Conservation (phyloP, 2,888 invertebrate genomes). For the Tolmerus cingulatus region DNA sequence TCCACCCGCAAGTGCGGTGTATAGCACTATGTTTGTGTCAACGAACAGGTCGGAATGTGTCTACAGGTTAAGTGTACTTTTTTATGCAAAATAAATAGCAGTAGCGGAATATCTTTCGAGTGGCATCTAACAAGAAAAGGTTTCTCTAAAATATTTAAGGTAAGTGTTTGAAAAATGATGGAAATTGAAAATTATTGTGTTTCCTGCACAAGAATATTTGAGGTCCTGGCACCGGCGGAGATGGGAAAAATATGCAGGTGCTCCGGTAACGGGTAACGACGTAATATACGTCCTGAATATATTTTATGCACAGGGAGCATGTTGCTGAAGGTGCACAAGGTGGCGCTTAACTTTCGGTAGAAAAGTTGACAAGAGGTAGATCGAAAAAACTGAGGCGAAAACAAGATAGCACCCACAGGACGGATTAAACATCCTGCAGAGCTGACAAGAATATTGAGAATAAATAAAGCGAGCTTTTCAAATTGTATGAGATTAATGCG, state of each 20-base stretch:
- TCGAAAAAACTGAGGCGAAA: neutral
- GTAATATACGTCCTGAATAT: neutral
- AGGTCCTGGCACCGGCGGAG: neutral
- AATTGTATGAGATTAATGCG: neutral
- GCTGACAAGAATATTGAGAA: neutral
- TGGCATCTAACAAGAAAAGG: conserved; percentile 20
- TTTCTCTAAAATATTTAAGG: conserved; percentile 20
- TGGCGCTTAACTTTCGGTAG: neutral
- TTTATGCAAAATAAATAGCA: conserved; percentile 22
- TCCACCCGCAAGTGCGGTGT: neutral
- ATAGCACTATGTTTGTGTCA: neutral
- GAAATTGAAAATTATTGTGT: conserved; percentile 22
- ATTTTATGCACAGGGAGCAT: neutral
- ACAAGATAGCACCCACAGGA: neutral
- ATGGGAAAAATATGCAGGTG: neutral
- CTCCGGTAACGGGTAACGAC: neutral
- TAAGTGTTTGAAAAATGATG: conserved; percentile 19
- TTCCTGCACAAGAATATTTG: neutral
- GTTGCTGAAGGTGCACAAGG: neutral
- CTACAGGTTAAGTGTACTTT: conserved; percentile 7
- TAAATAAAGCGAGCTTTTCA: neutral
- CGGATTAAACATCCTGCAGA: neutral
- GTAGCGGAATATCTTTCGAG: conserved; percentile 20
- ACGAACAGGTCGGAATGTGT: neutral
- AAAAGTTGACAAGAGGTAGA: neutral